Base-by-base conservation (phyloP, 2,113 vertebrate genomes). In the Dipodomys ordii region DNA sequence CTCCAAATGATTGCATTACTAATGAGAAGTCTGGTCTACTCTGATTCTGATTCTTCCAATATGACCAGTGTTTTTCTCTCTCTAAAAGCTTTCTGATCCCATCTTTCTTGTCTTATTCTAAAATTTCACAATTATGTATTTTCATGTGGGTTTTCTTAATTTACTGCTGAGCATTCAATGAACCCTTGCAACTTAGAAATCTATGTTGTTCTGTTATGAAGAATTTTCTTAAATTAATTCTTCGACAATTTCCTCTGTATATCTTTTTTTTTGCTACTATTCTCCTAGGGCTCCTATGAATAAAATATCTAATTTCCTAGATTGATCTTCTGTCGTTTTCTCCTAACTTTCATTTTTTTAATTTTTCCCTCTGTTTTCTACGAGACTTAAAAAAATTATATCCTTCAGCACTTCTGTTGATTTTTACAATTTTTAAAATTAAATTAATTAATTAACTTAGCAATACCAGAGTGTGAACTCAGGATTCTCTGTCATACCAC, bases 181-280 rank as follows among this genome's bases (percentile, higher is more conserved):
- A 20, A 30, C 3, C 1, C 23, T 83, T 92, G 84, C 13, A 46
- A 46, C 32, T 32, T 80, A 83, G 27, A 88, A 94, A 83, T 39
- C 28, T 53, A 28, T 79, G 28, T 72, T n/a, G 13, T 44, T 88
- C 11, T n/a, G 16, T 23, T 88, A 79, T 35, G 19, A 74, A 49
- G 3, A 68, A 67, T 9, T 83, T 82, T 22, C 68, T n/a, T 57
- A 39, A 30, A 46, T 46, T 64, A 39, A 60, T 64, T 60, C 32
- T 68, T 68, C 87, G 23, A 80, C 35, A 39, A 88, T 85, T 91
- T 78, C n/a, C 28, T 44, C 32, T 74, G n/a, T 74, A 19, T 87
- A 7, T 65, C 35, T 49, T 49, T 49, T 49, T 32, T 53, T 28
- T 77, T 81, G 82, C 32, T 91, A 23, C 10, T 28, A 15, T 49